These are phyloP conservation scores for Laticauda colubrina DNA, from an alignment of 2,113 vertebrate genomes.

Conservation along the genomic window DNA sequence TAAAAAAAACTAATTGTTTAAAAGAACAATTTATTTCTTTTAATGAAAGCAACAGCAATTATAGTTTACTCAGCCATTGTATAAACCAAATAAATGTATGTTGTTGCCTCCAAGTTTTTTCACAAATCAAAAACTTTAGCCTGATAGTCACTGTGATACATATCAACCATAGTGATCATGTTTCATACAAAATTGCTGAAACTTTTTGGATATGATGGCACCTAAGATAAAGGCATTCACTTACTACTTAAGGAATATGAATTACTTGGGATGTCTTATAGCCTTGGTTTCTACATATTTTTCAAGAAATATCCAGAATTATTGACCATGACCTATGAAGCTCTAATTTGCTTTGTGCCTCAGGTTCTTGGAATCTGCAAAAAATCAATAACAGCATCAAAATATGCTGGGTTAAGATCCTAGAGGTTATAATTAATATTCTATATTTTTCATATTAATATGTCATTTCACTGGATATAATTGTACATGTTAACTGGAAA, in stretches of 20 bases:
- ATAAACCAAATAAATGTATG: background rate
- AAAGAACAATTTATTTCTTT: background rate
- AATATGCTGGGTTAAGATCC: background rate
- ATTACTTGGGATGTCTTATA: background rate
- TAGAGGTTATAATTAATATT: background rate
- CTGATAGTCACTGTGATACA: background rate
- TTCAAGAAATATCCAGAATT: background rate
- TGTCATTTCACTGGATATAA: constrained; percentile 17
- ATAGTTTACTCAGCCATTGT: background rate
- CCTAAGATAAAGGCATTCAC: background rate
- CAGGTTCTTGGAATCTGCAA: background rate
- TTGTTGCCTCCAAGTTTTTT: background rate
- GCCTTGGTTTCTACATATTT: background rate
- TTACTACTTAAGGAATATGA: background rate
- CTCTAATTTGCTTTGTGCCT: background rate
- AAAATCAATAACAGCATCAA: background rate
- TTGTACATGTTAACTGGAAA: background rate
- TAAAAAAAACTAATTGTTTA: background rate
- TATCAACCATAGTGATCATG: background rate
- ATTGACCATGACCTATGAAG: background rate
- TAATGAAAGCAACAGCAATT: background rate
- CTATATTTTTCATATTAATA: background rate
- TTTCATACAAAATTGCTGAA: constrained; percentile 4
- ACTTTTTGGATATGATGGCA: background rate
- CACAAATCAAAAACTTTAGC: background rate